Base-by-base conservation (phyloP, 2,113 vertebrate genomes). In the Bufo gargarizans region DNA sequence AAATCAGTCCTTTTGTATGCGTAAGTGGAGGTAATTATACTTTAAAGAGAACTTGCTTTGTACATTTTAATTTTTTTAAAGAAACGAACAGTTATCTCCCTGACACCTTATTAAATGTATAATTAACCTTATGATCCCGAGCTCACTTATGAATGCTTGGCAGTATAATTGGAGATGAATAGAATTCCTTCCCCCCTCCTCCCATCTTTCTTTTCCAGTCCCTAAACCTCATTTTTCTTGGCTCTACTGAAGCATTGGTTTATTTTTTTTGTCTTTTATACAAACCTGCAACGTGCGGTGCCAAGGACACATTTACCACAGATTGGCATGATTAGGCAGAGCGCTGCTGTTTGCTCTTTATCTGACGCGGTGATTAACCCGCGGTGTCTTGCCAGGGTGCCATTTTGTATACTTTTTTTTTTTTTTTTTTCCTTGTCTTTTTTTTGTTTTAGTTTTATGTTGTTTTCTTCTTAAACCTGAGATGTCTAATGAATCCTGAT, bases 11-110 rank as follows among this genome's bases (percentile, higher is more conserved):
- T 95, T 95, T 96, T 96, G 94, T 95, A 94, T 94, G 95, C 94
- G 92, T 96, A 96, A 95, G 95, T 96, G 95, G 95, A 95, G 95
- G 96, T 97, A 97, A 98, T 97, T 97, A 96, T 95, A 96, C 96
- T 96, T 96, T 95, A 95, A 95, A 96, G 95, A 94, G 96, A 96
- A 96, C 95, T 94, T 96, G 94, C 95, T 94, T 95, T 95, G 95
- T 96, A 95, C 95, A 95, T 97, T 97, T 97, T 97, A 97, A 97
- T 97, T 97, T 96, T 96, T 95, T 96, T 97, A 96, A 97, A 97
- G 96, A 97, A 97, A 97, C 90, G 94, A 96, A 95, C 93, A 94
- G 96, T 96, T 97, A 96, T 97, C 95, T 96, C 94, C 92, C 95
- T 96, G 96, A 96, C 96, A 96, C 95, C 94, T 95, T 96, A 96